A percentile compares a stretch with the other conserved stretches of the same genome.
Conservation (phyloP, 2,797 vertebrate species). For the Poecile montanus region DNA sequence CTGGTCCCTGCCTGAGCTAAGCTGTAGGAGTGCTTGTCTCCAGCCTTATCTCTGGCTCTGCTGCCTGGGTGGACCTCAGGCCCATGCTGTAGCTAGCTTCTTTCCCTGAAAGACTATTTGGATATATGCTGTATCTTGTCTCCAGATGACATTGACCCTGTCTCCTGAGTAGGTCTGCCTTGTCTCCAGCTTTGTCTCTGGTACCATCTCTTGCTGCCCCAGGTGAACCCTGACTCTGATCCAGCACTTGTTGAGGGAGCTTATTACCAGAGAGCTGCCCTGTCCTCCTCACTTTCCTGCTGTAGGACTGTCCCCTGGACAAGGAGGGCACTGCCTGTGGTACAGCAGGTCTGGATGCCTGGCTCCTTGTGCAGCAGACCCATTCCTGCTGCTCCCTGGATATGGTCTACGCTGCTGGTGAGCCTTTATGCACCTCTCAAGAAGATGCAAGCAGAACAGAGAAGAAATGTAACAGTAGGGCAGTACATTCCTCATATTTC, state of each 20-base stretch:
- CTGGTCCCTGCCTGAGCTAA: not conserved
- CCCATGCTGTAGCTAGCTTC: not conserved
- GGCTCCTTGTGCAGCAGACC: not conserved
- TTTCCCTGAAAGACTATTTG: not conserved
- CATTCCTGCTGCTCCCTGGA: not conserved
- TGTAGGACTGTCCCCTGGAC: not conserved
- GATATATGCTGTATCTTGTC: not conserved
- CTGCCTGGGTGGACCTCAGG: not conserved
- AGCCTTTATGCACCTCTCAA: not conserved
- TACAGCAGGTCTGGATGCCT: not conserved
- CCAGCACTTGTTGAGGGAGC: not conserved
- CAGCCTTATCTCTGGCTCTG: not conserved
- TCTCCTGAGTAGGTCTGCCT: not conserved
- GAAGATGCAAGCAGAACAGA: not conserved
- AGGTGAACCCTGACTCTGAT: not conserved
- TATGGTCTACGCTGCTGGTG: not conserved
- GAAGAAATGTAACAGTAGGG: not conserved
- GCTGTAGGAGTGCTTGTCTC: not conserved
- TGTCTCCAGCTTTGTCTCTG: not conserved
- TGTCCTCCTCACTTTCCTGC: not conserved
- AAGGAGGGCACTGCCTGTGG: not conserved
- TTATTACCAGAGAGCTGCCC: not conserved
- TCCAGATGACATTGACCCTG: not conserved
- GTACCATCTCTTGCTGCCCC: not conserved
- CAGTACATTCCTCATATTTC: not conserved